Conservation (phyloP, 2,888 invertebrate species). For the Protodeltote pygarga region DNA sequence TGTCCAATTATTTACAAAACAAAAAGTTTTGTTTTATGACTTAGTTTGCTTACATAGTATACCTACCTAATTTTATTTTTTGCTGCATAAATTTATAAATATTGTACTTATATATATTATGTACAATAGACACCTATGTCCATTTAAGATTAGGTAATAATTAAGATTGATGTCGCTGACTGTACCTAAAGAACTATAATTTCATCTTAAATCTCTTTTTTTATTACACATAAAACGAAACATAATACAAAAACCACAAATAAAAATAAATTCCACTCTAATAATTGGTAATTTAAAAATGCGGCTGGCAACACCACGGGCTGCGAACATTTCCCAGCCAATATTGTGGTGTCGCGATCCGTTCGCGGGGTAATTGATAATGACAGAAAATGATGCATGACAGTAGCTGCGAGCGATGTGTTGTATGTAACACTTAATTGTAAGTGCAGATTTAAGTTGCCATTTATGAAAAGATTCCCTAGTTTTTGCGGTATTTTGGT, state of each 20-base stretch:
- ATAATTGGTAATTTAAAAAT: constrained; percentile 46
- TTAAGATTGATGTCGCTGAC: no score
- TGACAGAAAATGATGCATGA: constrained; percentile 83
- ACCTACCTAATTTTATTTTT: no score
- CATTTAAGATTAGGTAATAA: no score
- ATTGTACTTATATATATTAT: no score
- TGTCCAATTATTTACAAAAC: no score
- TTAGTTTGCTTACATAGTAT: no score
- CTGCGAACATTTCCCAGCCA: constrained; percentile 64
- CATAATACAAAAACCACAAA: constrained; percentile 34
- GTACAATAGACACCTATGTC: no score
- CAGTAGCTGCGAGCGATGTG: constrained; percentile 81
- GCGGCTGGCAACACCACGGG: constrained; percentile 63
- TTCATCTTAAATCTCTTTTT: background rate
- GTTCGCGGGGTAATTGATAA: constrained; percentile 81
- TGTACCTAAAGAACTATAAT: no score
- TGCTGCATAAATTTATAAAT: no score
- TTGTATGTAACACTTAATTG: constrained; percentile 66
- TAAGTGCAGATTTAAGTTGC: constrained; percentile 58
- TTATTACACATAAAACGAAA: constrained; percentile 13
- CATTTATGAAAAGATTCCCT: constrained; percentile 27
- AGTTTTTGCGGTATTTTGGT: no score
- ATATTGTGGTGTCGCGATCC: constrained; percentile 61
- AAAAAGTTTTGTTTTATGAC: no score
- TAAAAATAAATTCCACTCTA: constrained; percentile 34